Conservation (phyloP, 2,797 vertebrate species). For the Crocidura indochinensis region DNA sequence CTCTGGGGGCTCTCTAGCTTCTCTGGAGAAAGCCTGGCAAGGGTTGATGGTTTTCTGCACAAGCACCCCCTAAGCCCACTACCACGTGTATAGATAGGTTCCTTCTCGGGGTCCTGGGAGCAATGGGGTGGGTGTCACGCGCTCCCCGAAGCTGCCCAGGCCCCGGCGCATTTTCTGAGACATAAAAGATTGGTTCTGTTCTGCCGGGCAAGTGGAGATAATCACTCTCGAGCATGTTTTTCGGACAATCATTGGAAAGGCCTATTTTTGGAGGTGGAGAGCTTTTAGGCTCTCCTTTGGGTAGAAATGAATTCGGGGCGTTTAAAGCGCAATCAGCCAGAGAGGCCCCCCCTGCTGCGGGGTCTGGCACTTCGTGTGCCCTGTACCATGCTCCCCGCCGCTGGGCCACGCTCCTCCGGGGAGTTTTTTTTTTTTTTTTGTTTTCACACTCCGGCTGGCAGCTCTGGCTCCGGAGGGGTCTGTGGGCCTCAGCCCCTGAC, state of each 20-base stretch:
- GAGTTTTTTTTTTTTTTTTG: conserved; percentile 20
- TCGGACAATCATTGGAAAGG: conserved; percentile 13
- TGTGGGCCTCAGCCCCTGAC: conserved; percentile 31
- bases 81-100: too few species aligned
- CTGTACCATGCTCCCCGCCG: too few species aligned
- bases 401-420: not conserved
- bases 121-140: too few species aligned
- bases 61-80: too few species aligned
- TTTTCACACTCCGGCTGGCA: conserved; percentile 76
- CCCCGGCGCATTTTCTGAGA: conserved; percentile 80
- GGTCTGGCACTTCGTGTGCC: not conserved
- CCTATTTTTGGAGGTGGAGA: conserved; percentile 81
- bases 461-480: conserved; percentile 68
- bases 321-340: not conserved
- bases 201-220: conserved; percentile 54
- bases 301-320: conserved; percentile 1
- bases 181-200: conserved; percentile 69
- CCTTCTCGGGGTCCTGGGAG: too few species aligned
- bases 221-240: conserved; percentile 75
- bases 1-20: too few species aligned
- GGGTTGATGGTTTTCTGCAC: too few species aligned
- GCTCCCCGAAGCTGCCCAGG: conserved; percentile 14
- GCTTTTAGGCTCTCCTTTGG: conserved; percentile 57
- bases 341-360: conserved; percentile 20
- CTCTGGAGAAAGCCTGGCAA: too few species aligned